A percentile compares a stretch with the other conserved stretches of the same genome.
phyloP scores from a whole-genome alignment of 2,888 invertebrate species.

The Xestoiulus laeticollis region DNA sequence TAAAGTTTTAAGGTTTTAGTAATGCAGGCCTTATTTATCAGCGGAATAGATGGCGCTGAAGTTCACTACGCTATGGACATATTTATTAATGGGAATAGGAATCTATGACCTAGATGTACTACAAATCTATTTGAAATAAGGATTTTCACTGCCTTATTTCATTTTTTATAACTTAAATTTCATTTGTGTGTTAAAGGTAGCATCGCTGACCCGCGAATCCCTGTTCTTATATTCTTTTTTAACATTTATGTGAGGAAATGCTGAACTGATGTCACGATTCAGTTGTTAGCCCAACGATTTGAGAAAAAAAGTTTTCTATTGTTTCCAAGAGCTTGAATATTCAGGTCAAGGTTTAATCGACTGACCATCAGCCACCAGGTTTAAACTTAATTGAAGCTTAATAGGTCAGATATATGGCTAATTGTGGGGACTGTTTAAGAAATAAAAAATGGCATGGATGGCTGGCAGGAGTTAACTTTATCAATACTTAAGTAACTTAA shows the following conservation, averaged over 20 bases:
- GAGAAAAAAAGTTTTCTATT: neutral
- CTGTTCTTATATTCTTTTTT: too few species aligned
- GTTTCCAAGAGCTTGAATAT: neutral
- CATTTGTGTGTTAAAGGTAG: too few species aligned
- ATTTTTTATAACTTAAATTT: too few species aligned
- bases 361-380: neutral
- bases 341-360: neutral
- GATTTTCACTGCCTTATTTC: too few species aligned
- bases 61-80: too few species aligned
- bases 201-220: neutral
- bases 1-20: too few species aligned
- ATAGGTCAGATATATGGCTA: neutral
- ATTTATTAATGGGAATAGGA: too few species aligned
- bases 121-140: too few species aligned
- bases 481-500: too few species aligned
- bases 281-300: neutral
- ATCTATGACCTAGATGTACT: too few species aligned
- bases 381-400: neutral
- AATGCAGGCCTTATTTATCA: too few species aligned
- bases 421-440: neutral
- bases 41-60: too few species aligned
- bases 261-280: neutral
- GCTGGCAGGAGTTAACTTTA: neutral
- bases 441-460: neutral
- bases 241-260: neutral